phyloP scores from a whole-genome alignment of 35 echinoderm and acorn worm species.

The Chiridota heheva region DNA sequence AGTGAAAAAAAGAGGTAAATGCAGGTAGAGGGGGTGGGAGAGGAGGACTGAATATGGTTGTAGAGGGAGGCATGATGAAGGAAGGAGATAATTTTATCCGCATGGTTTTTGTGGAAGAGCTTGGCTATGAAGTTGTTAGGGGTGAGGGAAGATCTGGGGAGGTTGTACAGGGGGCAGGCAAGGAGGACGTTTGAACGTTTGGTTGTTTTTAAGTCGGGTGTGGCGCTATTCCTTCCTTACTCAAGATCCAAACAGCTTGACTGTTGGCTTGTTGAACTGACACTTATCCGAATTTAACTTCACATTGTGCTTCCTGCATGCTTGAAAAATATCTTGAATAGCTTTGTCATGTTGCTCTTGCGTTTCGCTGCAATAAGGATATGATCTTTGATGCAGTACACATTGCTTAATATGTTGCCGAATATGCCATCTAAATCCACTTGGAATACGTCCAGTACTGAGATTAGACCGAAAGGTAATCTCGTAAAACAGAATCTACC shows the following conservation, averaged over 20 bases:
- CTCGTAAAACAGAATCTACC: constrained; percentile 41
- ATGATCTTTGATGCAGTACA: constrained; percentile 50
- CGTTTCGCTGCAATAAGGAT: constrained; percentile 47
- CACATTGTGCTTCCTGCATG: constrained; percentile 12
- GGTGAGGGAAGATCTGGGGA: no score
- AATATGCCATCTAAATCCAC: constrained; percentile 36
- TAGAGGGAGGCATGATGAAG: no score
- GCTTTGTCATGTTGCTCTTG: constrained; percentile 40
- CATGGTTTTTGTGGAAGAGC: no score
- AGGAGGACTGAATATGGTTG: no score
- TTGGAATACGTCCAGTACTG: constrained; percentile 43
- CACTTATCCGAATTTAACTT: constrained; percentile 45
- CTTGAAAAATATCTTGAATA: constrained; percentile 17
- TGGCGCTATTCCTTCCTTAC: constrained; percentile 36
- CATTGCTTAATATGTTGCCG: constrained; percentile 12
- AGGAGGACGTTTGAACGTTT: background rate
- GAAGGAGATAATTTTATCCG: no score
- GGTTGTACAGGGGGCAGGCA: no score
- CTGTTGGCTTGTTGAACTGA: constrained; percentile 27
- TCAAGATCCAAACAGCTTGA: constrained; percentile 37
- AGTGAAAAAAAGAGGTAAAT: no score
- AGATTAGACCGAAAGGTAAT: constrained; percentile 43
- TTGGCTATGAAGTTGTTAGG: no score
- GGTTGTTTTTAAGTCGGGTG: background rate
- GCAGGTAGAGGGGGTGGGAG: no score